Evolutionary conservation across 2,113 vertebrate genomes (phyloP), one percentile per base, ranked within the genome.

Genomic region (Gymnorhina tibicen): DNA sequence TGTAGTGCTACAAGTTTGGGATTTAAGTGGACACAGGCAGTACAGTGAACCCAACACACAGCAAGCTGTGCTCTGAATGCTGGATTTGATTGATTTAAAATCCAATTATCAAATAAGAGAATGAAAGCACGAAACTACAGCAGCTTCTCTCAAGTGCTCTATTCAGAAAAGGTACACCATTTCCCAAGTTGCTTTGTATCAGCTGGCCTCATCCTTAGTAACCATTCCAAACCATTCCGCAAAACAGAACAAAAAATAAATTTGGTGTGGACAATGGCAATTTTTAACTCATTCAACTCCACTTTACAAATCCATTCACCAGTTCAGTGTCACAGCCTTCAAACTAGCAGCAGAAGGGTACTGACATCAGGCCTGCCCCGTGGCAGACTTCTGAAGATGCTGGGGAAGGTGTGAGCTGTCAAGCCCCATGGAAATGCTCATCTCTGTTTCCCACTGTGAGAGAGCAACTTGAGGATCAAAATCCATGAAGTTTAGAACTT

Each of bases 281-380:
- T 46, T 81, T 74, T 67, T 32, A 26, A 58, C 49, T 68, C 0
- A 22, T 44, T 86, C 44, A 52, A 7, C 24, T 44, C 27, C 23
- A 8, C 22, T 84, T 64, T 50, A 56, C 30, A 27, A 87, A 69
- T 50, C 56, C 7, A 30, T 69, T 56, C 17, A 21, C 39, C 28
- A 47, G 9, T 56, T 93, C 21, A 60, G 35, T 6, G 37, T 21
- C 62, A 30, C 30, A 63, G 2, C 16, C 28, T 77, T 66, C 55
- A 44, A n/a, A 37, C 3, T 1, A 30, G 68, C 42, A 89, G 35
- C n/a, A 47, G 47, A 62, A 44, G 15, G 30, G n/a, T 10, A 23
- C 17, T 1, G 1, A 16, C 7, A 9, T 6, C 0, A 0, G 7
- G 20, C 14, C n/a, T 42, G 37, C 17, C 39, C 46, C 9, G 6